Evolutionary conservation across 2,797 vertebrate genomes (phyloP).

Genomic region (Karalla daura): DNA sequence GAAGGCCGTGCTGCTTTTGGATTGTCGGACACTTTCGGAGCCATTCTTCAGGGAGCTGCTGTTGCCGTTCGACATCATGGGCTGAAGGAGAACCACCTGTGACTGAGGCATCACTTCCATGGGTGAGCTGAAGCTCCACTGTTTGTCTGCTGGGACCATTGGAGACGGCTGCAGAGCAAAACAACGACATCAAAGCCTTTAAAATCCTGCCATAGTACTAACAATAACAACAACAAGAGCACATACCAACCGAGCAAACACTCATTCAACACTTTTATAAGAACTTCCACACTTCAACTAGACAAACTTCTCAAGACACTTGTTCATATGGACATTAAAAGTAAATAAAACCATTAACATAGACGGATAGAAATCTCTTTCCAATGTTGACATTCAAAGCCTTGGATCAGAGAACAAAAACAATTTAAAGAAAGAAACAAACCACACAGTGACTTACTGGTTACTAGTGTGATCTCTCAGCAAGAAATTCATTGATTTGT

Average conservation of each 20-base stretch:
- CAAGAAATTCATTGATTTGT: no score
- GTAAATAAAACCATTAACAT: no score
- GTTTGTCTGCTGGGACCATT: constrained; percentile 78
- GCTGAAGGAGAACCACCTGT: constrained; percentile 89
- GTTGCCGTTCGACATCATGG: constrained; percentile 80
- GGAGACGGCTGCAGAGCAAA: constrained; percentile 72
- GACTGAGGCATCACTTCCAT: constrained; percentile 90
- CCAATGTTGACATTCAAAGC: no score
- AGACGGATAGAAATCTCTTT: no score
- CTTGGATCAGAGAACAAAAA: no score
- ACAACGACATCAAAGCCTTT: not conserved
- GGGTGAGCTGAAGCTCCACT: constrained; percentile 88
- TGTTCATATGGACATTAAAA: no score
- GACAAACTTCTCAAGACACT: no score
- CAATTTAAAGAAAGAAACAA: no score
- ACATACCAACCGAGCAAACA: not conserved
- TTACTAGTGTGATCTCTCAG: no score
- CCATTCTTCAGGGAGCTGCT: constrained; percentile 68
- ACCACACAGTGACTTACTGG: no score
- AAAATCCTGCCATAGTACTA: not conserved
- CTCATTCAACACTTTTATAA: no score
- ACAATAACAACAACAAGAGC: not conserved
- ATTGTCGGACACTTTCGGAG: constrained; percentile 80
- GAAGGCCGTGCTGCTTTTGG: constrained; percentile 84
- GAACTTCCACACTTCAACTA: no score